These are phyloP conservation scores for Sylvia borin DNA, from an alignment of 2,797 vertebrate species.

Conservation along the genomic window DNA sequence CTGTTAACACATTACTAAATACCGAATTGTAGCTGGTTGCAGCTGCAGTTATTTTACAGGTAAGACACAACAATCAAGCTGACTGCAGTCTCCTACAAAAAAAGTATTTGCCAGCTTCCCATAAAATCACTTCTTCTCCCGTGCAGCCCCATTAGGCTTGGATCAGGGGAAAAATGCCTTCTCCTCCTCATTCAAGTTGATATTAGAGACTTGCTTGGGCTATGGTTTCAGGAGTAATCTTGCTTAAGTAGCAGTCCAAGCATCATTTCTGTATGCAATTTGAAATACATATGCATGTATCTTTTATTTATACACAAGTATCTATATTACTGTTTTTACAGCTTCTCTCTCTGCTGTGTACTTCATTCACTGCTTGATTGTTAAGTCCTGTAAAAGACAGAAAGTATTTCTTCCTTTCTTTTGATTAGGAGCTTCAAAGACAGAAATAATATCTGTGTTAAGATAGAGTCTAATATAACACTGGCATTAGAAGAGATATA, in stretches of 20 bases:
- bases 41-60: constrained; percentile 14
- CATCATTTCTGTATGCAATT: not conserved
- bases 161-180: not conserved
- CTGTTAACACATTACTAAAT: constrained; percentile 22
- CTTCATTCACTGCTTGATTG: not conserved
- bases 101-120: not conserved
- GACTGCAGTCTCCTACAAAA: not conserved
- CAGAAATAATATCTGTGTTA: constrained; percentile 42
- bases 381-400: not conserved
- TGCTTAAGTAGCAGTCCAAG: not conserved
- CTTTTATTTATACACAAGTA: not conserved
- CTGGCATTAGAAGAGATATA: constrained; percentile 22
- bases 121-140: not conserved
- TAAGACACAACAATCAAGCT: not conserved
- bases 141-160: not conserved
- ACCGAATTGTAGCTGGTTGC: not conserved
- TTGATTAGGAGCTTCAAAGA: constrained; percentile 4
- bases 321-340: not conserved
- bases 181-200: not conserved
- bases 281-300: not conserved
- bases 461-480: constrained; percentile 31
- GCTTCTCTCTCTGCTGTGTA: not conserved
- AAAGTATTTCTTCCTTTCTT: constrained; percentile 17
- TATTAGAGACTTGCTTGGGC: not conserved
- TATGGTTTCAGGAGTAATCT: not conserved